A percentile compares a stretch with the other conserved stretches of the same genome.
Conservation (phyloP, 2,797 vertebrate species). For the Linurgus olivaceus region DNA sequence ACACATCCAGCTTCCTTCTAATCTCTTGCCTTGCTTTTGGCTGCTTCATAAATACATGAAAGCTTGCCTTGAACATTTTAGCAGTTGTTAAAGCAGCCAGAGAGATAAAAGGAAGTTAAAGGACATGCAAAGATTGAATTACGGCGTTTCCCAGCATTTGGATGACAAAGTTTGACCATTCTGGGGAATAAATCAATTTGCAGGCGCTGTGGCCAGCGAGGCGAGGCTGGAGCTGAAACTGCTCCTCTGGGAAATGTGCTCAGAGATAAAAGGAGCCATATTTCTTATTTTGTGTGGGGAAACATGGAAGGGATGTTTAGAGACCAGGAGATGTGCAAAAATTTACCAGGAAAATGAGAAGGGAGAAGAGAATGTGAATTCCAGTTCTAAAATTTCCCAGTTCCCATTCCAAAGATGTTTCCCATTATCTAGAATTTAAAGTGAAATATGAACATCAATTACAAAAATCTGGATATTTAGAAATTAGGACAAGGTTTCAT, state of each 20-base stretch:
- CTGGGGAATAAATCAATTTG: conserved; percentile 23
- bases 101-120: not conserved
- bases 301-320: not conserved
- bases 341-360: not conserved
- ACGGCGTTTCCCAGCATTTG: not conserved
- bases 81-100: not conserved
- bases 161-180: not conserved
- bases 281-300: not conserved
- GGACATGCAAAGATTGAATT: not conserved
- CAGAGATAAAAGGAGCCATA: not conserved
- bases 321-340: not conserved
- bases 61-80: not conserved
- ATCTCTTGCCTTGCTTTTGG: not conserved
- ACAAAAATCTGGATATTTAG: not conserved
- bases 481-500: not conserved
- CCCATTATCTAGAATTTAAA: not conserved
- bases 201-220: not conserved
- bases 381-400: not conserved
- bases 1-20: not conserved
- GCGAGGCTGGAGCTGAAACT: not conserved
- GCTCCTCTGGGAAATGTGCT: not conserved
- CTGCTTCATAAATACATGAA: conserved; percentile 2
- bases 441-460: accelerated
- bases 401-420: not conserved
- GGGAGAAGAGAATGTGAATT: not conserved